Evolutionary conservation across 2,797 vertebrate species (phyloP).

Genomic region (Linurgus olivaceus): DNA sequence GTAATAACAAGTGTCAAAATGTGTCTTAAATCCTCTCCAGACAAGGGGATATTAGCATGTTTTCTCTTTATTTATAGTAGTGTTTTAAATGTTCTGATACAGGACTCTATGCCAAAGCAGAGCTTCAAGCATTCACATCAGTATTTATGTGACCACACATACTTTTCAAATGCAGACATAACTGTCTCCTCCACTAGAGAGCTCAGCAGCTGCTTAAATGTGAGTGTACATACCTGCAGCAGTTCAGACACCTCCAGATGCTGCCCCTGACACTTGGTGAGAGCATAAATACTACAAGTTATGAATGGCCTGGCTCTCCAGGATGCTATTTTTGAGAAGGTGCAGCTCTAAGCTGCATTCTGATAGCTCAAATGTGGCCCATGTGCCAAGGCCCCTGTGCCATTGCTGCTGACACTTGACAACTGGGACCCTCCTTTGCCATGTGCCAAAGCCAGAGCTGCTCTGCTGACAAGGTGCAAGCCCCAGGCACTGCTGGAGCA

Average conservation of each 20-base stretch:
- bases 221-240: neutral
- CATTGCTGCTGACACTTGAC: neutral
- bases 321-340: neutral
- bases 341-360: neutral
- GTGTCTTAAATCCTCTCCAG: neutral
- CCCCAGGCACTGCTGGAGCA: neutral
- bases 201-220: neutral
- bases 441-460: neutral
- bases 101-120: neutral
- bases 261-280: neutral
- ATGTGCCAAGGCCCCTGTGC: neutral
- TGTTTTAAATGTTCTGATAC: neutral
- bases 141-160: neutral
- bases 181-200: neutral
- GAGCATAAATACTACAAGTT: neutral
- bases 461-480: neutral
- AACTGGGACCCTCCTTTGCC: neutral
- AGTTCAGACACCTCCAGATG: neutral
- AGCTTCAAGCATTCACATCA: neutral
- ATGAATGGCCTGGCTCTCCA: neutral
- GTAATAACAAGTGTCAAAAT: neutral
- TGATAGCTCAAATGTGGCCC: neutral
- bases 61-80: neutral
- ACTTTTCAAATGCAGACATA: neutral
- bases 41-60: neutral